Percentiles rank a stretch among this genome's conserved stretches.
These are phyloP conservation scores for Geodia barretti DNA, from an alignment of 37 sponge, comb jelly and placozoan species.

Conservation along the genomic window DNA sequence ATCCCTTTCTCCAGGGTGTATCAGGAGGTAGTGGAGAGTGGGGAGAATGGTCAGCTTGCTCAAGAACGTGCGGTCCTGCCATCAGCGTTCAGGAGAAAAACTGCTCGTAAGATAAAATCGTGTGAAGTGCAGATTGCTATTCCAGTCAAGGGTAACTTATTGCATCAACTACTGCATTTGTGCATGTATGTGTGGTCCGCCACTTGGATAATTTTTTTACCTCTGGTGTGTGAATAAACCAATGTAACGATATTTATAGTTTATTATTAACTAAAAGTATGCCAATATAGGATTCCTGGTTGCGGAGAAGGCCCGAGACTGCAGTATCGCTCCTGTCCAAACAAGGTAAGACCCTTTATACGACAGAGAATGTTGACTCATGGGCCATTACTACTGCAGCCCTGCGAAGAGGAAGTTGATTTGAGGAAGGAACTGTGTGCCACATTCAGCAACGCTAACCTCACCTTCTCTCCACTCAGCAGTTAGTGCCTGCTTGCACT, in stretches of 20 bases:
- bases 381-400: neutral
- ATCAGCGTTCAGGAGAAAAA: slow-evolving; percentile 27
- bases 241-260: no score
- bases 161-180: no score
- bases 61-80: slow-evolving; percentile 66
- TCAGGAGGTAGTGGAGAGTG: slow-evolving; percentile 67
- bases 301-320: neutral
- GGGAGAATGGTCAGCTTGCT: slow-evolving; percentile 56
- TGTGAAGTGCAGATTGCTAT: no score
- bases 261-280: no score
- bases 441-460: neutral
- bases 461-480: neutral
- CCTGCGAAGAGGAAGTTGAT: neutral
- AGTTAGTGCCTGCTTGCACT: no score
- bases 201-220: no score
- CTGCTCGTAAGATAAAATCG: slow-evolving; percentile 48
- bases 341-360: neutral
- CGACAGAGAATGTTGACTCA: no score
- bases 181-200: no score
- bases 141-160: no score
- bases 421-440: neutral
- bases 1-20: no score
- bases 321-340: neutral
- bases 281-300: no score
- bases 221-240: no score